Evolutionary conservation across 2,888 invertebrate species (phyloP).

Genomic region (Eupithecia vulgata): DNA sequence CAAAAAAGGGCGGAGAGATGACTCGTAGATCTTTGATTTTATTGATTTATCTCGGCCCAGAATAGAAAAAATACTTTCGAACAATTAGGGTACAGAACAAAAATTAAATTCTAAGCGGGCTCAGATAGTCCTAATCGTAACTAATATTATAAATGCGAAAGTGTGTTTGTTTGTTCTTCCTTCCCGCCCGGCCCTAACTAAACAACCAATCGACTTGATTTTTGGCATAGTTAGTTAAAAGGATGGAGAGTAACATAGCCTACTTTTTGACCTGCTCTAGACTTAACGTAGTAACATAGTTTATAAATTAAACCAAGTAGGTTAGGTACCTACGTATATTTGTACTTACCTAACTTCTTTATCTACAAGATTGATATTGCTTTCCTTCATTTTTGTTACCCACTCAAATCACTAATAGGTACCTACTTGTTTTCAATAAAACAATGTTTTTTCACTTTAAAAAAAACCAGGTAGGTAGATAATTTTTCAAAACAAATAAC

Average conservation of each 20-base stretch:
- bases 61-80: neutral
- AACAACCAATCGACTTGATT: no score
- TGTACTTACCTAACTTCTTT: neutral
- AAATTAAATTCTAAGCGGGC: neutral
- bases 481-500: neutral
- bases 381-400: neutral
- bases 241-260: no score
- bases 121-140: no score
- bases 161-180: no score
- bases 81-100: neutral
- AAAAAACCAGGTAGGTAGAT: neutral
- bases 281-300: no score
- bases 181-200: no score
- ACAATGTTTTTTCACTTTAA: neutral
- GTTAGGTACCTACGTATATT: neutral
- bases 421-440: neutral
- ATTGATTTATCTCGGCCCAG: neutral
- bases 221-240: no score
- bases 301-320: neutral
- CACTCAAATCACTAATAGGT: no score
- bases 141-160: no score
- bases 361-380: neutral
- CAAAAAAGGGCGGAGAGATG: neutral
- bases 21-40: no score
- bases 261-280: no score